Percentiles rank a stretch among this genome's conserved stretches.
These are phyloP conservation scores for Ormia ochracea DNA, from an alignment of 2,888 invertebrate species.

Conservation along the genomic window DNA sequence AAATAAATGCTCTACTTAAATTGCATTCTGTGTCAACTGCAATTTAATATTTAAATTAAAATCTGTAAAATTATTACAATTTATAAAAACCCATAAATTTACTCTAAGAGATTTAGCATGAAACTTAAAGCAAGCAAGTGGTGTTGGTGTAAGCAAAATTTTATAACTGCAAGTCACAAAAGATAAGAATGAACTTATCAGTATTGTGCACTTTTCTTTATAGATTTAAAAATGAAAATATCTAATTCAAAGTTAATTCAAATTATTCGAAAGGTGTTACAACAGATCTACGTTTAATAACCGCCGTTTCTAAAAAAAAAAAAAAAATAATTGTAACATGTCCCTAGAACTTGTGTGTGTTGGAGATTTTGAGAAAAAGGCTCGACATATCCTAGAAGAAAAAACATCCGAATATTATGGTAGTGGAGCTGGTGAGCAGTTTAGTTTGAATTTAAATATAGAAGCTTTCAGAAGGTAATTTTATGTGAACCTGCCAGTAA, in stretches of 20 bases:
- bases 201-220: neutral
- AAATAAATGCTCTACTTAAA: no score
- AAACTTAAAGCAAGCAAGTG: no score
- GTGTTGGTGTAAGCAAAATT: no score
- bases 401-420: slow-evolving; percentile 88
- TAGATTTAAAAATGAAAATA: neutral
- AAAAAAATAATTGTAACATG: slow-evolving; percentile 12
- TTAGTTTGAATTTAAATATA: slow-evolving; percentile 84
- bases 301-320: neutral
- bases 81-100: no score
- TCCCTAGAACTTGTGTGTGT: slow-evolving; percentile 80
- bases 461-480: slow-evolving; percentile 82
- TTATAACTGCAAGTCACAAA: no score
- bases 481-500: neutral
- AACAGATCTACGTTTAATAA: neutral
- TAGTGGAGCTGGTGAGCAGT: slow-evolving; percentile 89
- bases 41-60: no score
- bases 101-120: no score
- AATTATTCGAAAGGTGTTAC: neutral
- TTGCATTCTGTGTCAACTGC: no score
- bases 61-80: no score
- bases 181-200: neutral
- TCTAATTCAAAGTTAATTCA: neutral
- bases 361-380: slow-evolving; percentile 86
- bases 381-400: slow-evolving; percentile 81